Evolutionary conservation across 2,888 invertebrate species (phyloP).

Genomic region (Adineta ricciae): DNA sequence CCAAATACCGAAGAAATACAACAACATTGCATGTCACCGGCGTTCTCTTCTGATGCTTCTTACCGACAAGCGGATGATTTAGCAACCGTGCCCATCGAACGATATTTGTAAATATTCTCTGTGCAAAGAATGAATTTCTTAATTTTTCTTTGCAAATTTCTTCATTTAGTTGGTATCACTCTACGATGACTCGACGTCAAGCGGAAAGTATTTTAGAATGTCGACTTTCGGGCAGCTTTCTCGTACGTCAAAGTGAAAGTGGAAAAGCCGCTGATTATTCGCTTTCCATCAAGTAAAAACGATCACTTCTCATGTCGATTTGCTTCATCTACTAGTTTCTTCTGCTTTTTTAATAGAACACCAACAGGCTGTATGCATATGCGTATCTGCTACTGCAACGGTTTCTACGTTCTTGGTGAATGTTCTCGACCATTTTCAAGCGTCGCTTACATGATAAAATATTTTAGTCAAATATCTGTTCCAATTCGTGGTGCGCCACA

Average conservation of each 20-base stretch:
- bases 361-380: conserved; percentile 91
- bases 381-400: conserved; percentile 68
- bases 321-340: neutral
- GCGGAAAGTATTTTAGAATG: conserved; percentile 25
- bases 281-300: conserved; percentile 10
- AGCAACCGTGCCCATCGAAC: neutral
- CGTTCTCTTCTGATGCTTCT: neutral
- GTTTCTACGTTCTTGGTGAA: conserved; percentile 77
- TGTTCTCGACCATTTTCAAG: conserved; percentile 81
- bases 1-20: neutral
- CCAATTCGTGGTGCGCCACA: conserved; percentile 90
- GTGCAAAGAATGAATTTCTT: neutral
- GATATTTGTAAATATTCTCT: neutral
- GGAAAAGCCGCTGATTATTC: conserved; percentile 33
- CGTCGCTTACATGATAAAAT: conserved; percentile 86
- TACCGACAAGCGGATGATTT: neutral
- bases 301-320: too few species aligned
- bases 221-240: conserved; percentile 59
- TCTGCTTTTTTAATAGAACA: conserved; percentile 60
- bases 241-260: conserved; percentile 34
- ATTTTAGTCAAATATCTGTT: conserved; percentile 80
- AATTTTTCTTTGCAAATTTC: neutral
- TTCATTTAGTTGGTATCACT: conserved; percentile 30
- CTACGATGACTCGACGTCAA: conserved; percentile 26
- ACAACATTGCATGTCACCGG: neutral